A percentile compares a stretch with the other conserved stretches of the same genome.
Evolutionary conservation across 2,888 invertebrate genomes (phyloP).

Genomic region (Tortrix viridana): DNA sequence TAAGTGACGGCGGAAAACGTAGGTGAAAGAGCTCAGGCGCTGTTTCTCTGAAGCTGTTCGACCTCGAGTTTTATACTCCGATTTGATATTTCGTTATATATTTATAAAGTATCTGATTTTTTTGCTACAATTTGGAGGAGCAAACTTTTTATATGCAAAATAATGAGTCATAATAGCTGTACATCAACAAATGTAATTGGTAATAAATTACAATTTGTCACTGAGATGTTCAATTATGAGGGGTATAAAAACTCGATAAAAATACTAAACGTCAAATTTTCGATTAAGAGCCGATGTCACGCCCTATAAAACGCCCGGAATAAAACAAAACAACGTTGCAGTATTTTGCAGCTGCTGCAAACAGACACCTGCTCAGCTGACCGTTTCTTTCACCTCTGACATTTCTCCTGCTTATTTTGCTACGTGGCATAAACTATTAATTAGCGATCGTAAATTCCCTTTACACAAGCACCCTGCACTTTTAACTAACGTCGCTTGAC

Average conservation of each 20-base stretch:
- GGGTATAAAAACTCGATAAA: conserved; percentile 2
- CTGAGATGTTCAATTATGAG: conserved; percentile 3
- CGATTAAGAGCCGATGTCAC: conserved; percentile 13
- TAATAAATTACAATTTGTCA: conserved; percentile 14
- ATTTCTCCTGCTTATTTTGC: conserved; percentile 53
- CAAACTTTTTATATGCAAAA: neutral
- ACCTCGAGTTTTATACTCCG: conserved; percentile 17
- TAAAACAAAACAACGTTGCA: conserved; percentile 46
- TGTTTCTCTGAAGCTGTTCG: conserved; percentile 15
- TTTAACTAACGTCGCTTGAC: conserved; percentile 6
- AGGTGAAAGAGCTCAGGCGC: conserved; percentile 21
- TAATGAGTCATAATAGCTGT: neutral
- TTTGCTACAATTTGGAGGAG: neutral
- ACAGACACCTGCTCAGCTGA: conserved; percentile 63
- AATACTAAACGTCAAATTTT: conserved; percentile 11
- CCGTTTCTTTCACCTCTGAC: conserved; percentile 70
- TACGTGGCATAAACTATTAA: conserved; percentile 27
- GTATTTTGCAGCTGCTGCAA: conserved; percentile 57
- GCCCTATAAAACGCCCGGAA: conserved; percentile 13
- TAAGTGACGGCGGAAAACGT: conserved; percentile 50
- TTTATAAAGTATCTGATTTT: conserved; percentile 1
- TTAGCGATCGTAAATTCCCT: conserved; percentile 42
- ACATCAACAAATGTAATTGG: conserved; percentile 8
- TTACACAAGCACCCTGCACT: conserved; percentile 6
- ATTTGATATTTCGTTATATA: conserved; percentile 12